Conservation (phyloP, 2,113 vertebrate genomes). For the Gymnobelideus leadbeateri region DNA sequence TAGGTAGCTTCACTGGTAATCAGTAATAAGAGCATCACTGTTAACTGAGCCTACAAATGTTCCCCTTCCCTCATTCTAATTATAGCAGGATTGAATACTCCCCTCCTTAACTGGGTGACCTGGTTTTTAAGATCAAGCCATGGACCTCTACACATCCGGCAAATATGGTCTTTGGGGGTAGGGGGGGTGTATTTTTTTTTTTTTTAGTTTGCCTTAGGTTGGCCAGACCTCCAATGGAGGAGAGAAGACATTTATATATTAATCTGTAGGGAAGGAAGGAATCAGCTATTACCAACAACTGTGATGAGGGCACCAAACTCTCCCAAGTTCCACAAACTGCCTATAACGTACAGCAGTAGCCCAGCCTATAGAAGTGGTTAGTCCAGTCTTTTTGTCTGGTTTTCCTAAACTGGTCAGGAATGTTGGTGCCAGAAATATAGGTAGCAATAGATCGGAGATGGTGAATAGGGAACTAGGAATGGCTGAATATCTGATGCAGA, state of each 20-base stretch:
- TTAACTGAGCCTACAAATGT: background rate
- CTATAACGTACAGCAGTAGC: no score
- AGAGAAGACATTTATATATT: background rate
- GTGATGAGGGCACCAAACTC: no score
- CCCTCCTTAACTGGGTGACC: background rate
- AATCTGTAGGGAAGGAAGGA: no score
- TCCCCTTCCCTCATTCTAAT: background rate
- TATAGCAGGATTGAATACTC: background rate
- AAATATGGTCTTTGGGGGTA: background rate
- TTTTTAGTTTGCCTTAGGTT: background rate
- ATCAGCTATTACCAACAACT: no score
- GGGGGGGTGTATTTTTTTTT: background rate
- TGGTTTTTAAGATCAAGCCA: background rate
- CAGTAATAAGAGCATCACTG: background rate
- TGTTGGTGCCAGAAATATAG: no score
- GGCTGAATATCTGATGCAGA: no score
- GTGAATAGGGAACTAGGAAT: no score
- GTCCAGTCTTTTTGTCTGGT: no score
- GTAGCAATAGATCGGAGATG: no score
- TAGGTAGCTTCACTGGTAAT: background rate
- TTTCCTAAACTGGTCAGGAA: no score
- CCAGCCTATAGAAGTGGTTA: no score
- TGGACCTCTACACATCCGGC: background rate
- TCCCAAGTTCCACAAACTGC: no score
- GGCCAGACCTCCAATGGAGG: background rate